Evolutionary conservation across 2,888 invertebrate genomes (phyloP), one percentile per base, ranked within the genome.

Genomic region (Colostygia pectinataria): DNA sequence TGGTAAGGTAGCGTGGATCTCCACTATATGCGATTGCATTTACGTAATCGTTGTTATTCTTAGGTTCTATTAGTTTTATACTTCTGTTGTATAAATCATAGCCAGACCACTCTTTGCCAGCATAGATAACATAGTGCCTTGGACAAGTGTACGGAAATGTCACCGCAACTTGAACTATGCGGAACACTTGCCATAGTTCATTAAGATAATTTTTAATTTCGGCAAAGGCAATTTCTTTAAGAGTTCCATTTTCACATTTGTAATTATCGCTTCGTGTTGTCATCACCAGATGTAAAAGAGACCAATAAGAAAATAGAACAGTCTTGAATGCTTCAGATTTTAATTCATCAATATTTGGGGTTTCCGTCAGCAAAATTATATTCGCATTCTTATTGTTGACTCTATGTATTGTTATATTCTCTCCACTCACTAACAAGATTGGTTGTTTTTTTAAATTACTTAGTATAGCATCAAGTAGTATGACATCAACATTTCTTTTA

Each of bases 101-200:
- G 5, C 47, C 33, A 0, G 63, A 59, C 33, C 29, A 33, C 36
- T 45, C 68, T 38, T 73, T 74, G 0, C 58, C 62, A 25, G 61
- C 48, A 42, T 71, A 79, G 13, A 71, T 57, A 1, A 69, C 50
- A 36, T 63, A 65, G 46, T 58, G 53, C 1, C 61, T 15, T 33
- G 71, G 65, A 40, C 81, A 81, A 1, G 65, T 59, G 24, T 63
- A 59, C 2, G 82, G 81, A 23, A 80, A 71, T 32, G 56, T 53
- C 0, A 76, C 37, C 15, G 65, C 46, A 1, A 69, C 63, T 33
- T 60, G 44, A 23, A 68, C 59, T 6, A 68, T 59, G 42, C 55
- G 59, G 49, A 62, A 63, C 38, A 38, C 60, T 10, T 71, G 70
- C 81, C 81, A 82, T 6, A 81, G 23, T 8, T 48, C 42, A 41